Evolutionary conservation across 2,113 vertebrate genomes (phyloP).

Genomic region (Hypocryptadius cinnamomeus): DNA sequence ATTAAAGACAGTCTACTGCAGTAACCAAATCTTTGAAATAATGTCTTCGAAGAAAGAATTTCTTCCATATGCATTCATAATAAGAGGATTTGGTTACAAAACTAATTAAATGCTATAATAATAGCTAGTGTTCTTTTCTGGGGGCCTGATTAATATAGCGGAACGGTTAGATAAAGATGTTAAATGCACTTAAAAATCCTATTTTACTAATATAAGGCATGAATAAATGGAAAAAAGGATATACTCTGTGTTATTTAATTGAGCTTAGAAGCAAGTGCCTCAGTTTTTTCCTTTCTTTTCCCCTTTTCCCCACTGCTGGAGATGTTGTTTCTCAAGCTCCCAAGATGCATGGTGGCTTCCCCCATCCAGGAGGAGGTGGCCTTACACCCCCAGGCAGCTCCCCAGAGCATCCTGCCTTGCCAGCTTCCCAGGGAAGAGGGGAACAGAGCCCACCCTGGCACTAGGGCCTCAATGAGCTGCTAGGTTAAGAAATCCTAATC

Average conservation of each 20-base stretch:
- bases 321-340: neutral
- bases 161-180: conserved; percentile 65
- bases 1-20: conserved; percentile 58
- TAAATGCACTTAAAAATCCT: conserved; percentile 65
- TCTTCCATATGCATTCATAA: conserved; percentile 53
- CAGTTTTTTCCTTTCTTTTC: neutral
- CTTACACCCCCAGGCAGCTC: neutral
- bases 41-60: conserved; percentile 58
- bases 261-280: conserved; percentile 54
- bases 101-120: conserved; percentile 68
- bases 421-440: neutral
- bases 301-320: conserved; percentile 12
- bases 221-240: conserved; percentile 56
- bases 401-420: fast-evolving
- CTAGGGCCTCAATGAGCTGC: neutral
- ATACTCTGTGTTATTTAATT: conserved; percentile 55
- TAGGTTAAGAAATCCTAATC: conserved; percentile 16
- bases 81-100: conserved; percentile 69
- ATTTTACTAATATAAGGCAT: conserved; percentile 66
- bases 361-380: neutral
- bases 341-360: neutral
- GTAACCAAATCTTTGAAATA: conserved; percentile 65
- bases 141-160: conserved; percentile 65
- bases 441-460: neutral
- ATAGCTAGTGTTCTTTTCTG: conserved; percentile 64